A percentile compares a stretch with the other conserved stretches of the same genome.
Evolutionary conservation across 2,888 invertebrate species (phyloP).

Genomic region (Mongoloraphidia duomilia): DNA sequence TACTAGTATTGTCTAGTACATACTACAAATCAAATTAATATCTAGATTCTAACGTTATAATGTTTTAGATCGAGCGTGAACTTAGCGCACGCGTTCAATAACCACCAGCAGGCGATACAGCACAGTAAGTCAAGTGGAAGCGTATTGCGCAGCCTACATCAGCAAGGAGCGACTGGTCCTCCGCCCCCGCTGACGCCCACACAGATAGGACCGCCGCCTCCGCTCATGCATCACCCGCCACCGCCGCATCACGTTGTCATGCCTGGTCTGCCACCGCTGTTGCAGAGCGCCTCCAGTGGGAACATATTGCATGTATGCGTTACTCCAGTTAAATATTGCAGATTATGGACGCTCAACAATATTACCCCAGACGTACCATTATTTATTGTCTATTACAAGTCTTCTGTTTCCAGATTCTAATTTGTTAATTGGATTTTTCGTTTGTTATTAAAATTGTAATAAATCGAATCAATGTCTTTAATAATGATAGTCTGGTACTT

Average conservation of each 20-base stretch:
- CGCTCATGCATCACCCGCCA: neutral
- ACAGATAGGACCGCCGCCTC: neutral
- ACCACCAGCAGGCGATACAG: conserved; percentile 25
- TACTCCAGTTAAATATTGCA: no score
- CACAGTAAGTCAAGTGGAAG: conserved; percentile 44
- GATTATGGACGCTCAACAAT: neutral
- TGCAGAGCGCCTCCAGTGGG: conserved; percentile 47
- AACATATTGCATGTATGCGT: conserved; percentile 41
- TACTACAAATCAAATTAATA: no score
- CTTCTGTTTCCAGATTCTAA: no score
- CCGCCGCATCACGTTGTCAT: conserved; percentile 16
- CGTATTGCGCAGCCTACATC: conserved; percentile 46
- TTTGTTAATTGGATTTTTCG: no score
- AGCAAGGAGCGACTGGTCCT: conserved; percentile 32
- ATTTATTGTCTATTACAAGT: no score
- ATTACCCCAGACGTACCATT: neutral
- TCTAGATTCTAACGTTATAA: no score
- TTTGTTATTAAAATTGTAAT: no score
- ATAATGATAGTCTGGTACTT: no score
- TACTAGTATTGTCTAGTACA: no score
- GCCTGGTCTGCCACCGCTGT: conserved; percentile 30
- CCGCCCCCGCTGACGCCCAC: conserved; percentile 18
- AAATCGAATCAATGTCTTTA: no score
- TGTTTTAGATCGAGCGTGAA: conserved; percentile 16
- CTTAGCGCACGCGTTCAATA: conserved; percentile 24